Conservation (phyloP, 2,888 invertebrate species). For the Muscina levida region DNA sequence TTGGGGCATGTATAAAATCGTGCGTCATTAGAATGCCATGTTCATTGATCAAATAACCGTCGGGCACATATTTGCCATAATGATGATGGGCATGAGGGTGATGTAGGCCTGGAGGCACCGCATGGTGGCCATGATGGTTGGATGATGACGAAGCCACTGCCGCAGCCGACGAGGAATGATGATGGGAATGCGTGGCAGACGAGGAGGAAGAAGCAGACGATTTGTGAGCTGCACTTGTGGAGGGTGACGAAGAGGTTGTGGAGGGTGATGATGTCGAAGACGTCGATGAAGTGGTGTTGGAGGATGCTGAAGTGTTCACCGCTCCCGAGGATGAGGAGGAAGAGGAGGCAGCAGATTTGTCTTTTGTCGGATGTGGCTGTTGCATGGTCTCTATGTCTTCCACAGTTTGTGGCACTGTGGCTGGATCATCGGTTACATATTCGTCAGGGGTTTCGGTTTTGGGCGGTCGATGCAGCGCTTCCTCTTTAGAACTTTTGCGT, state of each 20-base stretch:
- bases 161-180: conserved; percentile 42
- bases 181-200: conserved; percentile 35
- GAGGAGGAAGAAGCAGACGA: conserved; percentile 10
- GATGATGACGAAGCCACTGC: conserved; percentile 45
- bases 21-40: conserved; percentile 76
- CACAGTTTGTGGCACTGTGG: conserved; percentile 71
- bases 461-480: conserved; percentile 28
- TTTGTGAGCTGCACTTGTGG: neutral
- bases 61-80: conserved; percentile 71
- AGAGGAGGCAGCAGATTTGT: conserved; percentile 22
- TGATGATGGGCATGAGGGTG: conserved; percentile 67
- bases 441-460: conserved; percentile 52
- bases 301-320: conserved; percentile 48
- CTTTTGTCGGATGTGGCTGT: conserved; percentile 32
- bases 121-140: conserved; percentile 67
- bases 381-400: conserved; percentile 75
- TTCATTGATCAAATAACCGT: conserved; percentile 75
- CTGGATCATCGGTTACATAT: conserved; percentile 30
- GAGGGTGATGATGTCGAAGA: conserved; percentile 34
- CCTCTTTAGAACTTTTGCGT: conserved; percentile 63
- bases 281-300: neutral
- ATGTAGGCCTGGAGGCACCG: conserved; percentile 46
- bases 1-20: conserved; percentile 71
- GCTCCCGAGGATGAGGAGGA: conserved; percentile 40
- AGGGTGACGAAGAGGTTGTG: neutral